Percentiles rank a stretch among this genome's conserved stretches.
Conservation (phyloP, 2,888 invertebrate genomes). For the Phortica okadai region DNA sequence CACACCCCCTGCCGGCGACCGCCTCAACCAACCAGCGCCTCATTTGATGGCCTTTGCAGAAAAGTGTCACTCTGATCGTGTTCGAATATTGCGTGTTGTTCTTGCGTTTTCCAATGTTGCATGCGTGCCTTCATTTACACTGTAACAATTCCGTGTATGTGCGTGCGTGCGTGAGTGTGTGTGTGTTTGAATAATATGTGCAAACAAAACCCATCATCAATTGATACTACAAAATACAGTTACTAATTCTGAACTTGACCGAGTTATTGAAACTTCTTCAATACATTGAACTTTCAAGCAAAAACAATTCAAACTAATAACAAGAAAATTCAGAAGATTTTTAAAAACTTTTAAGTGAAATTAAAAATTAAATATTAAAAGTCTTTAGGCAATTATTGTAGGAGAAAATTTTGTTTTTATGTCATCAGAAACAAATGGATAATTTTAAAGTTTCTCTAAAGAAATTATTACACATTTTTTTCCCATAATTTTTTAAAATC, state of each 20-base stretch:
- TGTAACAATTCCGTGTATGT: constrained; percentile 24
- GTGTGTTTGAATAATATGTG: background rate
- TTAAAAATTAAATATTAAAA: no score
- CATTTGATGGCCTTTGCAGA: constrained; percentile 28
- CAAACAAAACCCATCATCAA: constrained; percentile 18
- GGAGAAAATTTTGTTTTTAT: no score
- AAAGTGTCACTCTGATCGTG: constrained; percentile 62
- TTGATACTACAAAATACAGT: constrained; percentile 6
- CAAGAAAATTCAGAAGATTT: no score
- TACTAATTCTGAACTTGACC: constrained; percentile 31
- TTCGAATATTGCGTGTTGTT: constrained; percentile 62
- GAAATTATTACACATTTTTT: no score
- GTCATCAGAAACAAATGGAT: no score
- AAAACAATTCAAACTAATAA: no score
- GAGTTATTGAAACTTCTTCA: constrained; percentile 3
- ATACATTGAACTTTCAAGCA: background rate
- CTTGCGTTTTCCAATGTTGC: constrained; percentile 68
- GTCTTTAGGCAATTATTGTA: no score
- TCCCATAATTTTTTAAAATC: no score
- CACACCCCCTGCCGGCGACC: background rate
- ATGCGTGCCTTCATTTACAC: constrained; percentile 57
- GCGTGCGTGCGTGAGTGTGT: background rate
- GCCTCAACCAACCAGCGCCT: background rate
- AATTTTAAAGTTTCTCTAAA: no score
- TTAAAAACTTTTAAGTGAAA: no score